Base-by-base conservation (phyloP, 2,797 vertebrate species). In the Phalloptychus januarius region DNA sequence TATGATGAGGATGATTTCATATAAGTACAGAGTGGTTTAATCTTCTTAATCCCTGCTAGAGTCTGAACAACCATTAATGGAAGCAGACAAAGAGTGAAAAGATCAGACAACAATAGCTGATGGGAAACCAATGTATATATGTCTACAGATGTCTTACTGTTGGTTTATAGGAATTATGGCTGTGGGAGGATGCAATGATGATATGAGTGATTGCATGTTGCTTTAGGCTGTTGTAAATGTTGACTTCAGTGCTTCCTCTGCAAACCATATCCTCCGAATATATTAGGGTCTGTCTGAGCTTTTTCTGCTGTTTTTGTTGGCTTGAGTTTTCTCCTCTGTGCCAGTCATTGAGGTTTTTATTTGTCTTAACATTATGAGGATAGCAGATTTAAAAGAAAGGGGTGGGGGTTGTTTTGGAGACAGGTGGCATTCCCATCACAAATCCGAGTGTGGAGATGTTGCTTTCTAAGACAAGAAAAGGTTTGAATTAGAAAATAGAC, bases 1-100 rank as follows among this genome's bases (percentile, higher is more conserved):
- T 93, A 92, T 81, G 80, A 80, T 77, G 87, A 92, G 87, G 91
- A 88, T 91, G 52, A 89, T 92, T 92, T 91, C 71, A 87, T 92
- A 83, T 45, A 25, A 76, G 83, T 84, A 78, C 72, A 88, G 86
- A 90, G 88, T 86, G 76, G 77, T 92, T 44, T 92, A 88, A 93
- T 93, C 94, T 91, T 81, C 77, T 86, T 89, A 88, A 90, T 3
- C 87, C 42, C 83, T 3, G 73, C 76, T 86, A 79, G 75, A 89
- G 85, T 78, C 86, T 88, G 83, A 82, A 84, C 71, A 45, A 78
- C 84, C 79, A 45, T 80, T 61, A 56, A 84, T 23, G 78, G 74
- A 86, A 79, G 50, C 79, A 69, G 72, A 67, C 48, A 58, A 28
- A 71, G 54, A 81, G 28, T 12, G n/a, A 61, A 71, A 67, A 69